Evolutionary conservation across 1,140 invertebrate genomes (phyloP).

Genomic region (Bombus affinis): DNA sequence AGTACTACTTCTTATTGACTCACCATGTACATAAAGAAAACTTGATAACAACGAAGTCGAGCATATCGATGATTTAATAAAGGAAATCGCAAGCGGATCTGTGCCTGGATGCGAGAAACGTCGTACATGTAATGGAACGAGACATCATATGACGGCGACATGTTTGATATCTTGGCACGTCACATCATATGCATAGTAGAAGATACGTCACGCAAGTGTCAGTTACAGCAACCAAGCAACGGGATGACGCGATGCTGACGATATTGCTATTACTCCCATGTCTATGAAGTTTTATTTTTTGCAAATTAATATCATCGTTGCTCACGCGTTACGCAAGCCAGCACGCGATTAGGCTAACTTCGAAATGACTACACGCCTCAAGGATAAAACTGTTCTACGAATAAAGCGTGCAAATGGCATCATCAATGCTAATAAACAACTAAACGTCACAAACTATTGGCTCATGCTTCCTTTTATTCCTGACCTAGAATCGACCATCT

Average conservation of each 20-base stretch:
- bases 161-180: slow-evolving; percentile 38
- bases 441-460: slow-evolving; percentile 14
- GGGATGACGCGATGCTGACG: slow-evolving; percentile 9
- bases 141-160: slow-evolving; percentile 37
- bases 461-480: slow-evolving; percentile 12
- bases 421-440: slow-evolving; percentile 32
- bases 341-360: not conserved
- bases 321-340: not conserved
- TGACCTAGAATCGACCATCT: slow-evolving; percentile 10
- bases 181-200: slow-evolving; percentile 9
- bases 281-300: not conserved
- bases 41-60: not conserved
- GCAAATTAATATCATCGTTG: not conserved
- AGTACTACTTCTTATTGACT: too few relatives aligned
- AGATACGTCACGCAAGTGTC: slow-evolving; percentile 40
- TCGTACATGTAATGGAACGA: slow-evolving; percentile 11
- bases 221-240: slow-evolving; percentile 22
- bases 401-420: slow-evolving; percentile 27
- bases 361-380: not conserved
- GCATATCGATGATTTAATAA: not conserved
- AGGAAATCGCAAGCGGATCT: not conserved
- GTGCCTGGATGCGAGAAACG: not conserved
- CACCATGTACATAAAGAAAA: not conserved
- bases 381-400: slow-evolving; percentile 16
- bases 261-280: not conserved